Percentiles rank a stretch among this genome's conserved stretches.
Conservation (phyloP, 2,113 vertebrate genomes). For the Serinus canaria region DNA sequence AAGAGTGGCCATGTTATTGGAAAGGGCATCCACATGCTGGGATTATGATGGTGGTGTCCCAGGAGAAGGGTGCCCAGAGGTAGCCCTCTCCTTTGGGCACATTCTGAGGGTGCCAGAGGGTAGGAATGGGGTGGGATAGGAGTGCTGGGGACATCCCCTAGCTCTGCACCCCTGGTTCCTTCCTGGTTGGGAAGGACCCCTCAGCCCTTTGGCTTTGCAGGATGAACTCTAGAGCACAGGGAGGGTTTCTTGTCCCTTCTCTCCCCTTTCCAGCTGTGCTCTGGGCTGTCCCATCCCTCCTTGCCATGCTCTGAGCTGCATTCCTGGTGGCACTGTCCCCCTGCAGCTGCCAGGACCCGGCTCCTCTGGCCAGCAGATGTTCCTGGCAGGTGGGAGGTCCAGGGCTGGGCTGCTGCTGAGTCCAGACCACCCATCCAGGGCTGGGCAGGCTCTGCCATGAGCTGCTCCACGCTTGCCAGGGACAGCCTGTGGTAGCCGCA, state of each 20-base stretch:
- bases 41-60: neutral
- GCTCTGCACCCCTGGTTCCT: accelerated
- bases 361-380: neutral
- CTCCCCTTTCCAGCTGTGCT: neutral
- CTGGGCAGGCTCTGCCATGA: neutral
- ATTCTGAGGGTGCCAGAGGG: neutral
- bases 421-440: neutral
- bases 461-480: neutral
- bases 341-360: accelerated
- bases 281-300: neutral
- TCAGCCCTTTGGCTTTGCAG: neutral
- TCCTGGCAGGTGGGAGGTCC: conserved; percentile 27
- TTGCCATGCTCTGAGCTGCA: accelerated
- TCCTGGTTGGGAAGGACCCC: neutral
- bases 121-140: neutral
- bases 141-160: neutral
- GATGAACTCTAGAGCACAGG: neutral
- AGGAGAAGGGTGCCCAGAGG: accelerated
- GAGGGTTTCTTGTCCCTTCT: neutral
- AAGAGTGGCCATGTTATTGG: neutral
- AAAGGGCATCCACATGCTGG: neutral
- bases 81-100: neutral
- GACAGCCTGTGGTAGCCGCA: neutral
- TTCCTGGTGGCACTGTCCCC: neutral
- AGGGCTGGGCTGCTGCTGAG: neutral